phyloP scores from a whole-genome alignment of 2,113 vertebrate species.

The Amphiprion percula region DNA sequence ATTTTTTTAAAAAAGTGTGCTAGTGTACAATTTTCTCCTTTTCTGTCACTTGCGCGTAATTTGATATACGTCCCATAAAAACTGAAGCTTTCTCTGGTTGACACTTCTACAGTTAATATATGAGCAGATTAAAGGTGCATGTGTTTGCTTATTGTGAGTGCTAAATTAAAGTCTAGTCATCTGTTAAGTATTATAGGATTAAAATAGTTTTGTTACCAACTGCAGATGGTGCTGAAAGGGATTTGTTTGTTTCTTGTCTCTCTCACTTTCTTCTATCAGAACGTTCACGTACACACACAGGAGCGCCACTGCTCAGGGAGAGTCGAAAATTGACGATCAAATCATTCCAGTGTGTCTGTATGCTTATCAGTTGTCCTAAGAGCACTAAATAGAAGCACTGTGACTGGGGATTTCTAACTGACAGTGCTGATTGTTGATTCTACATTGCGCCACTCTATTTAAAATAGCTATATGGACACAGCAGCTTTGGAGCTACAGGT shows the following conservation, averaged over 20 bases:
- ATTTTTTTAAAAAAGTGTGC: neutral
- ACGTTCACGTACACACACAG: conserved; percentile 23
- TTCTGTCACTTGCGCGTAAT: conserved; percentile 27
- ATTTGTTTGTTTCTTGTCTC: conserved; percentile 57
- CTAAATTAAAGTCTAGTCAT: conserved; percentile 66
- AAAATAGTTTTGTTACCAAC: conserved; percentile 61
- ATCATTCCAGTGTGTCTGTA: conserved; percentile 33
- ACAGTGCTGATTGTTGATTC: conserved; percentile 40
- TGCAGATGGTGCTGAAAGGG: conserved; percentile 57
- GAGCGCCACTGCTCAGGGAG: neutral
- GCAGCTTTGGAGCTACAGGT: conserved; percentile 18
- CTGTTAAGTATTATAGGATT: conserved; percentile 72
- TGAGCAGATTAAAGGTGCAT: conserved; percentile 43
- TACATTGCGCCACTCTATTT: conserved; percentile 31
- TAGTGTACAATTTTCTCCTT: conserved; percentile 17
- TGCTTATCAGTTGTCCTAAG: conserved; percentile 55
- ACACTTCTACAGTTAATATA: conserved; percentile 39
- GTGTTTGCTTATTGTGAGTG: conserved; percentile 31
- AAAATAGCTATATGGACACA: conserved; percentile 27
- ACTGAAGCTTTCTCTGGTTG: neutral
- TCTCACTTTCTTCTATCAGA: conserved; percentile 14
- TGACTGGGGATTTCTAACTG: conserved; percentile 34
- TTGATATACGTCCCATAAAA: conserved; percentile 24
- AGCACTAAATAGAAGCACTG: conserved; percentile 29
- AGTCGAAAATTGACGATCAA: conserved; percentile 4